Percentiles rank a stretch among this genome's conserved stretches.
These are phyloP conservation scores for Calyptommatus sinebrachiatus DNA, from an alignment of 2,113 vertebrate species.

Conservation along the genomic window DNA sequence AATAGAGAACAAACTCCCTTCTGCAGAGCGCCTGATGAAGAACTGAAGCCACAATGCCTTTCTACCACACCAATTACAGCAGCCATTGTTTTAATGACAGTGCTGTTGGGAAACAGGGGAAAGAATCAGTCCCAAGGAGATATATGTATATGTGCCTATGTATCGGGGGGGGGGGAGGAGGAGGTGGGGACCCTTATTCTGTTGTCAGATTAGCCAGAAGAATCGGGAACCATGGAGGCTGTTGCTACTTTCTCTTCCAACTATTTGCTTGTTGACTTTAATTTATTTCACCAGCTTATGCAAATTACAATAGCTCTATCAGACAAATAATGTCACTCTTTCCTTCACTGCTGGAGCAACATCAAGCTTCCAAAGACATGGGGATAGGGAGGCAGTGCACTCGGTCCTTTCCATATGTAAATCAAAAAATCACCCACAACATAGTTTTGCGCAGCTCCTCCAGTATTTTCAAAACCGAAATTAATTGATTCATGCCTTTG, in stretches of 20 bases:
- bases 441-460: background rate
- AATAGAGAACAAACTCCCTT: slow-evolving; percentile 64
- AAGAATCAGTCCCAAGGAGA: slow-evolving; percentile 54
- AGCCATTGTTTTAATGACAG: slow-evolving; percentile 65
- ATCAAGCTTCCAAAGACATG: slow-evolving; percentile 18
- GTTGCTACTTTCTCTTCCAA: slow-evolving; percentile 37
- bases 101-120: slow-evolving; percentile 62
- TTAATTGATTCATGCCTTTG: too few relatives aligned
- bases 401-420: background rate
- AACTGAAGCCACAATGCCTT: slow-evolving; percentile 56
- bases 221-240: slow-evolving; percentile 16
- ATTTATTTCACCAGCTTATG: slow-evolving; percentile 63
- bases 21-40: slow-evolving; percentile 62
- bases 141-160: slow-evolving; percentile 44
- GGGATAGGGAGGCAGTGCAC: slow-evolving; percentile 9
- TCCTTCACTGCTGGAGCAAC: slow-evolving; percentile 48
- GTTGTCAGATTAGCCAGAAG: slow-evolving; percentile 63
- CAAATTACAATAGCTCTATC: background rate
- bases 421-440: slow-evolving; percentile 1
- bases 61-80: slow-evolving; percentile 64
- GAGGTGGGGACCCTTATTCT: slow-evolving; percentile 26
- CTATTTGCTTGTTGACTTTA: slow-evolving; percentile 24
- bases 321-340: slow-evolving; percentile 46
- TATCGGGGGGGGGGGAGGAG: slow-evolving; percentile 29
- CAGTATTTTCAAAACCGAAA: too few relatives aligned